These are phyloP conservation scores for Rosalia funebris DNA, from an alignment of 2,888 invertebrate genomes.

Conservation along the genomic window DNA sequence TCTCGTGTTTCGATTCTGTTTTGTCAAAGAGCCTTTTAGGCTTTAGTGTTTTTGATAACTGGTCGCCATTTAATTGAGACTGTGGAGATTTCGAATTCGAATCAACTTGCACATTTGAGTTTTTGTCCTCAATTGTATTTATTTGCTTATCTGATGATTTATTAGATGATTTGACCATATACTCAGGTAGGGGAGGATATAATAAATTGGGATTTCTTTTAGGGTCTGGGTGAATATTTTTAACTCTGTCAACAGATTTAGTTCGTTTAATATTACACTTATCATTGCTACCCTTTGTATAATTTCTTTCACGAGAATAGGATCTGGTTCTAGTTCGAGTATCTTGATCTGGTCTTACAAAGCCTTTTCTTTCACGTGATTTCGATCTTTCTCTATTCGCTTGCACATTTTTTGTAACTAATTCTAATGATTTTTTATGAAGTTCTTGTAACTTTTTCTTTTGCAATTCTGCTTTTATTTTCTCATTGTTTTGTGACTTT, in stretches of 20 bases:
- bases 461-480: slow-evolving; percentile 56
- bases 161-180: background rate
- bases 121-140: too few relatives aligned
- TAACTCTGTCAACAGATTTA: slow-evolving; percentile 5
- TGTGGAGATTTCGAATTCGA: too few relatives aligned
- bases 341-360: slow-evolving; percentile 32
- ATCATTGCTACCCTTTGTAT: background rate
- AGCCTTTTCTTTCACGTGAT: slow-evolving; percentile 45
- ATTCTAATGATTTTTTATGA: slow-evolving; percentile 61
- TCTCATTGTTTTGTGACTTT: slow-evolving; percentile 56
- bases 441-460: slow-evolving; percentile 65
- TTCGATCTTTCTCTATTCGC: slow-evolving; percentile 52
- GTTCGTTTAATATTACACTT: background rate
- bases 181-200: slow-evolving; percentile 32
- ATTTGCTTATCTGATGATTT: too few relatives aligned
- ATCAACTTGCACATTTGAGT: too few relatives aligned
- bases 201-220: slow-evolving; percentile 38
- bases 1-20: background rate
- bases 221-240: background rate
- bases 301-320: slow-evolving; percentile 21
- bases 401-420: slow-evolving; percentile 63
- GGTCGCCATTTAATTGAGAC: background rate
- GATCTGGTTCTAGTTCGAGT: slow-evolving; percentile 15
- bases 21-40: slow-evolving; percentile 22
- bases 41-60: background rate